A percentile compares a stretch with the other conserved stretches of the same genome.
Conservation (phyloP, 2,113 vertebrate species). For the Marcusenius ussheri region DNA sequence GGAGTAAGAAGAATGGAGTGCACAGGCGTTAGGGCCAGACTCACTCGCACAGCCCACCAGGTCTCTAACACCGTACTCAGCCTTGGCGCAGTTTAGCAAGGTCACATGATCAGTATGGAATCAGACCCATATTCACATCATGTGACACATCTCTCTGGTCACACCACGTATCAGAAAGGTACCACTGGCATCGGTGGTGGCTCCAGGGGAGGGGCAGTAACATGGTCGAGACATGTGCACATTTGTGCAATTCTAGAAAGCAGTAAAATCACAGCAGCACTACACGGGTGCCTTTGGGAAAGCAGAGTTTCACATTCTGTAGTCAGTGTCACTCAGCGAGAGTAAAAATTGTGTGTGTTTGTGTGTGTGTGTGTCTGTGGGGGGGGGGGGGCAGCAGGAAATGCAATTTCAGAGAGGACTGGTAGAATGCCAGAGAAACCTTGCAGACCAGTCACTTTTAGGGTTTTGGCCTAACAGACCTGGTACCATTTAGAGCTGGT, state of each 20-base stretch:
- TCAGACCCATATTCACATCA: not conserved
- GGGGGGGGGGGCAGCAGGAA: too few relatives aligned
- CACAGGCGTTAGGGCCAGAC: not conserved
- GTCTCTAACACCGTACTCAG: not conserved
- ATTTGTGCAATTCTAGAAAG: not conserved
- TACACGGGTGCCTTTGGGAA: not conserved
- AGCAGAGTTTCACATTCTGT: not conserved
- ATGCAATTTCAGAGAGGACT: not conserved
- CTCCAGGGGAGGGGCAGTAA: too few relatives aligned
- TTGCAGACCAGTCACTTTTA: not conserved
- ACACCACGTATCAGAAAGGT: not conserved
- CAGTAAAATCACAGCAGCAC: not conserved
- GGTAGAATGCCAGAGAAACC: not conserved
- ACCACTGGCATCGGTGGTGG: too few relatives aligned
- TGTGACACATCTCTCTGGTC: not conserved
- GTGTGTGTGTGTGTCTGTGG: too few relatives aligned
- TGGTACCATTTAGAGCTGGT: not conserved
- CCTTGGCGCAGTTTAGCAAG: not conserved
- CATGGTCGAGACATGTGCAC: not conserved
- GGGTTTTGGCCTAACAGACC: not conserved
- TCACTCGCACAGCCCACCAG: not conserved
- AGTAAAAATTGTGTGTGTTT: not conserved
- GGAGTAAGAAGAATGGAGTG: constrained; percentile 31
- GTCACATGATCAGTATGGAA: not conserved
- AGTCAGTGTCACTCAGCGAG: not conserved